Conservation (phyloP, 1,140 invertebrate genomes). For the Heliconius hermathena region DNA sequence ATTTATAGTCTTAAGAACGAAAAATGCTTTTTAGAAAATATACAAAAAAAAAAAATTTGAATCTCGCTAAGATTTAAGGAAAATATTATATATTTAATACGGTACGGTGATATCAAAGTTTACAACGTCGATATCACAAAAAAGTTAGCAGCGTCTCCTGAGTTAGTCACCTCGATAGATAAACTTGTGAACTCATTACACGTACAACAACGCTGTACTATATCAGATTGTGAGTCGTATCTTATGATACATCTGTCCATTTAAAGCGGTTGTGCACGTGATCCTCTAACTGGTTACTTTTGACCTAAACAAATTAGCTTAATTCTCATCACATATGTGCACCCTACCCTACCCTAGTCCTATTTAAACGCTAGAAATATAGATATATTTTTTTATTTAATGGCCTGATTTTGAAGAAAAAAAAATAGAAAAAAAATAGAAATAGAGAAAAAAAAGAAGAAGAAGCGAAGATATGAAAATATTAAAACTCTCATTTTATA, state of each 20-base stretch:
- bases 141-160: conserved; percentile 42
- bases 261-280: conserved; percentile 33
- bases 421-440: too few relatives aligned
- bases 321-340: neutral
- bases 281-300: conserved; percentile 27
- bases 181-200: conserved; percentile 56
- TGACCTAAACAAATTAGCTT: conserved; percentile 28
- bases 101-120: conserved; percentile 22
- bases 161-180: conserved; percentile 55
- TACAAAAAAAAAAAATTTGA: too few relatives aligned
- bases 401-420: too few relatives aligned
- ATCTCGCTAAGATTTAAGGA: too few relatives aligned
- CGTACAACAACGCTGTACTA: conserved; percentile 50
- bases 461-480: too few relatives aligned
- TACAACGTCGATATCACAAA: conserved; percentile 37
- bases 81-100: conserved; percentile 8
- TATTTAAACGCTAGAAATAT: neutral
- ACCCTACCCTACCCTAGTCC: neutral
- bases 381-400: too few relatives aligned
- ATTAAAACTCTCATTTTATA: too few relatives aligned
- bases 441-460: too few relatives aligned
- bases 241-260: conserved; percentile 44
- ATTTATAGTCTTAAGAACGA: too few relatives aligned
- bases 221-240: conserved; percentile 46
- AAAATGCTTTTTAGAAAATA: too few relatives aligned